phyloP scores from a whole-genome alignment of 2,113 vertebrate genomes.

The Seriola aureovittata region DNA sequence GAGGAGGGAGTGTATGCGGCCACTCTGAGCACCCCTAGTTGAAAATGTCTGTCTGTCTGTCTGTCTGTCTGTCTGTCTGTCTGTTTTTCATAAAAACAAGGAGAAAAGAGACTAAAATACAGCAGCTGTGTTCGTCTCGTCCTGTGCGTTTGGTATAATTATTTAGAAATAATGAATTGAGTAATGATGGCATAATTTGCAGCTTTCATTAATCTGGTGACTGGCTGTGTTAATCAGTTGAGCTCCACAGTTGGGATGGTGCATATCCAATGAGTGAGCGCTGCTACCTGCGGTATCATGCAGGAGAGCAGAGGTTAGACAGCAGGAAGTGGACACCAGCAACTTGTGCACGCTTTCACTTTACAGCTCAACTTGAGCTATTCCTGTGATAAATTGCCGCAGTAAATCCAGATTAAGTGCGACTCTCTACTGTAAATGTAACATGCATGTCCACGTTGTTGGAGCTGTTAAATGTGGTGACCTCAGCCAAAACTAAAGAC shows the following conservation, averaged over 20 bases:
- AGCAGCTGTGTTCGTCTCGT: constrained; percentile 42
- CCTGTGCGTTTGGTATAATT: constrained; percentile 62
- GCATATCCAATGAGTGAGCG: constrained; percentile 53
- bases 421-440: neutral
- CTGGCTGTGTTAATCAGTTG: constrained; percentile 74
- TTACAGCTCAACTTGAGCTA: constrained; percentile 1
- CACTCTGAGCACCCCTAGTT: too few species aligned
- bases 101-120: constrained; percentile 30
- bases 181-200: constrained; percentile 77
- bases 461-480: neutral
- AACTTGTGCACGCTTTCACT: neutral
- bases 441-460: neutral
- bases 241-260: constrained; percentile 51
- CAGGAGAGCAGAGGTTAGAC: constrained; percentile 33
- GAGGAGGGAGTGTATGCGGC: too few species aligned
- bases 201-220: constrained; percentile 71
- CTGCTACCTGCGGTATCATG: constrained; percentile 29
- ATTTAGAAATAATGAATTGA: constrained; percentile 78
- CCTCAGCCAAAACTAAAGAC: neutral
- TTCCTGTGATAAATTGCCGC: neutral
- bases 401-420: neutral
- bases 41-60: too few species aligned
- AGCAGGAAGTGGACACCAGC: constrained; percentile 31
- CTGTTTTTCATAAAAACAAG: neutral
- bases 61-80: constrained; percentile 18